Percentiles rank a stretch among this genome's conserved stretches.
These are phyloP conservation scores for Homarus americanus DNA, from an alignment of 1,140 invertebrate genomes.

Conservation along the genomic window DNA sequence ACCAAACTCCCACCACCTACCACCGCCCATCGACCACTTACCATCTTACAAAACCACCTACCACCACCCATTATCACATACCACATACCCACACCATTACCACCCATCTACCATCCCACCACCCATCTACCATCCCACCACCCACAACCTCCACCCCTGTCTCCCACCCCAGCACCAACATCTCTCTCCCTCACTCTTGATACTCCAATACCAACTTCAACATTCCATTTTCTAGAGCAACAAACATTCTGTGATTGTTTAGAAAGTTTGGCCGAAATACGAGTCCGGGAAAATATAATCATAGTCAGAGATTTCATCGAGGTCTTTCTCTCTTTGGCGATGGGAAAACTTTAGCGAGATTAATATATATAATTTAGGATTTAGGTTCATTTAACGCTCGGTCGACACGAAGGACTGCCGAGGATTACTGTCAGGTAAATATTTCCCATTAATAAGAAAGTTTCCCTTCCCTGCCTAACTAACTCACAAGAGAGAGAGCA, in stretches of 20 bases:
- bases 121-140: background rate
- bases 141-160: no score
- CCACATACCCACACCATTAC: no score
- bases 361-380: background rate
- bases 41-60: no score
- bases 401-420: background rate
- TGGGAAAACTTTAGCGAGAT: background rate
- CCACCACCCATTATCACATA: no score
- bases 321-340: background rate
- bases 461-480: background rate
- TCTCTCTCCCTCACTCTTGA: no score
- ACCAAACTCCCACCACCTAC: no score
- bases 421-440: background rate
- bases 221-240: background rate
- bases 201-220: no score
- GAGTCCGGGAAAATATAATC: background rate
- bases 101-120: background rate
- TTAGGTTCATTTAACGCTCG: background rate
- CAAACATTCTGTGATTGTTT: slow-evolving; percentile 7
- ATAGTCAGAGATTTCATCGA: background rate
- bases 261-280: background rate
- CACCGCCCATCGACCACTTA: no score
- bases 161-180: no score
- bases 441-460: background rate
- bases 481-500: no score